A percentile compares a stretch with the other conserved stretches of the same genome.
phyloP scores from a whole-genome alignment of 2,888 invertebrate species.

The Perizoma flavofasciatum region DNA sequence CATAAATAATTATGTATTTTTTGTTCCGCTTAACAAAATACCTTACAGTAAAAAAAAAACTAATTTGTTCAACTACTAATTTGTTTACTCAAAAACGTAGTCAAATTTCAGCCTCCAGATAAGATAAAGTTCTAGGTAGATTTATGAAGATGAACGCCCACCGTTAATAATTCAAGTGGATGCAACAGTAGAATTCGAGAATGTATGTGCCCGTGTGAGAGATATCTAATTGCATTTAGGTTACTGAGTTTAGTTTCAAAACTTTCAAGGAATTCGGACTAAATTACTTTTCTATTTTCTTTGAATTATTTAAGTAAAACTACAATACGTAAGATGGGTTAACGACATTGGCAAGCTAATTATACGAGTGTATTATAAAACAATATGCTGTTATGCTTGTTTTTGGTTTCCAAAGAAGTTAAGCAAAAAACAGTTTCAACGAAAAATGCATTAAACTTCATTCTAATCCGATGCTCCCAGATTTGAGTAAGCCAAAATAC shows the following conservation, averaged over 20 bases:
- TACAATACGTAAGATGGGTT: too few species aligned
- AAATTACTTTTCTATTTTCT: conserved; percentile 26
- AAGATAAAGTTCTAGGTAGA: neutral
- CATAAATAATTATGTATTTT: too few species aligned
- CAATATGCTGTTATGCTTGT: too few species aligned
- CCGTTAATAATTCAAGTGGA: conserved; percentile 16
- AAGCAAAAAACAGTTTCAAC: neutral
- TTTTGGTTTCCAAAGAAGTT: too few species aligned
- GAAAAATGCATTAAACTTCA: conserved; percentile 12
- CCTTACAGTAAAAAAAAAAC: too few species aligned
- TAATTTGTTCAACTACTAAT: too few species aligned
- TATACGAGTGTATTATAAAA: too few species aligned
- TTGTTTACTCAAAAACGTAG: too few species aligned
- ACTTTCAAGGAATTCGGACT: conserved; percentile 38
- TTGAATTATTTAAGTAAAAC: conserved; percentile 11
- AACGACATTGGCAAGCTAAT: too few species aligned
- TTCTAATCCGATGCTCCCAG: conserved; percentile 6
- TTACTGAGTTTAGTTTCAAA: conserved; percentile 41
- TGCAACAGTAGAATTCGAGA: conserved; percentile 30
- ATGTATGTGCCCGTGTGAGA: conserved; percentile 41
- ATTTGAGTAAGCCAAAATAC: conserved; percentile 16
- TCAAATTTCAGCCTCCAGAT: too few species aligned
- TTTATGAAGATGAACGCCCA: conserved; percentile 8
- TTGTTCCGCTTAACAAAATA: too few species aligned
- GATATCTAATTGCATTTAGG: conserved; percentile 59